Conservation (phyloP, 2,113 vertebrate genomes). For the Aplodontia rufa region DNA sequence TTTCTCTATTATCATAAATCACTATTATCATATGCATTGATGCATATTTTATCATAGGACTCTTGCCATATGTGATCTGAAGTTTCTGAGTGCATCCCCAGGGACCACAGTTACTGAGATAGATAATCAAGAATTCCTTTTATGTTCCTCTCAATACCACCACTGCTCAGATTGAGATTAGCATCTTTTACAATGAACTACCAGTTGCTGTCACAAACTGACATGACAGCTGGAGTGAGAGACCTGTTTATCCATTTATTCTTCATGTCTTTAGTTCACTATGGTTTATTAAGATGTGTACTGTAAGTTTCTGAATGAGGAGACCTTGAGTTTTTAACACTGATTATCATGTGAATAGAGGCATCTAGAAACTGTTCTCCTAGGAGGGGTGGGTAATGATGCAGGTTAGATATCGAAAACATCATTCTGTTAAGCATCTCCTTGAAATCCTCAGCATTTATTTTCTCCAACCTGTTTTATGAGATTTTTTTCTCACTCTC, state of each 20-base stretch:
- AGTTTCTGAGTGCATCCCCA: constrained; percentile 80
- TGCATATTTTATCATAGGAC: constrained; percentile 88
- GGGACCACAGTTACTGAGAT: constrained; percentile 82
- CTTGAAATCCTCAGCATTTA: constrained; percentile 17
- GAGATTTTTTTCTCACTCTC: neutral
- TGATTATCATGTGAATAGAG: constrained; percentile 68
- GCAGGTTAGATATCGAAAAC: constrained; percentile 68
- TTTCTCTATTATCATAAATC: constrained; percentile 84
- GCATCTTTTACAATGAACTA: constrained; percentile 87
- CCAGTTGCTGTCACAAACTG: constrained; percentile 84
- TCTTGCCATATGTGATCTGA: constrained; percentile 86
- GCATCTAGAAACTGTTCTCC: constrained; percentile 48
- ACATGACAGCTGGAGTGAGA: constrained; percentile 83
- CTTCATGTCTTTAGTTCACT: constrained; percentile 73
- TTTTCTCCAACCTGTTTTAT: constrained; percentile 14
- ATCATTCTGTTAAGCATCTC: constrained; percentile 19
- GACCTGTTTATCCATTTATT: constrained; percentile 80
- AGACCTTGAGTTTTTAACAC: neutral
- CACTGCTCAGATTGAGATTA: constrained; percentile 85
- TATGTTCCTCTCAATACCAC: constrained; percentile 80
- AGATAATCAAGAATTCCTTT: constrained; percentile 88
- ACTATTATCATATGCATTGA: constrained; percentile 82
- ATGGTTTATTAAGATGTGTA: constrained; percentile 72
- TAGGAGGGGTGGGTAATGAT: neutral
- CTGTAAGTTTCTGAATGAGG: constrained; percentile 71